These are phyloP conservation scores for Clytia hemisphaerica DNA, from an alignment of 30 jellyfish, hydroid and myxozoan species.

Conservation along the genomic window DNA sequence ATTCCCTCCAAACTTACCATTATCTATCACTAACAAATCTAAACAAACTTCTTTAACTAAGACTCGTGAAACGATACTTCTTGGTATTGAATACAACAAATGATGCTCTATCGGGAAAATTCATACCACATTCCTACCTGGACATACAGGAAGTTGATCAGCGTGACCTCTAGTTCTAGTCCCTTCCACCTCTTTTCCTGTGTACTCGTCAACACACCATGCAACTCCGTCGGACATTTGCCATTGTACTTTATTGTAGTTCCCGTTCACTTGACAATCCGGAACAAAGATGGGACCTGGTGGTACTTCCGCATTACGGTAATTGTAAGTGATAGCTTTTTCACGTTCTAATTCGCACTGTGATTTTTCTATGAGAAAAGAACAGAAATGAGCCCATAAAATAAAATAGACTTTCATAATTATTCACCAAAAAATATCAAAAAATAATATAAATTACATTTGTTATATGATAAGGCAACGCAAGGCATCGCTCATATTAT, in stretches of 20 bases:
- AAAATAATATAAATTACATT: too few relatives aligned
- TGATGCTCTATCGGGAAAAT: background rate
- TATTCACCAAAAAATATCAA: too few relatives aligned
- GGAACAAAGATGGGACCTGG: background rate
- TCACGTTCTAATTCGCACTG: constrained; percentile 10
- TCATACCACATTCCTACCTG: constrained; percentile 1
- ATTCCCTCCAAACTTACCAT: too few relatives aligned
- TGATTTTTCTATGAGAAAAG: background rate
- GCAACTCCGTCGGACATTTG: background rate
- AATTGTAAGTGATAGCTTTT: background rate
- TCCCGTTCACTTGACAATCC: constrained; percentile 7
- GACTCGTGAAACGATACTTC: background rate
- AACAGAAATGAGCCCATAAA: too few relatives aligned
- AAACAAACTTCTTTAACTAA: background rate
- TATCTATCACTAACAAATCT: too few relatives aligned
- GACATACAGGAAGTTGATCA: constrained; percentile 17
- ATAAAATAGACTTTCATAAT: too few relatives aligned
- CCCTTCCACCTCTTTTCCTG: constrained; percentile 12
- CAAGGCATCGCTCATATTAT: too few relatives aligned
- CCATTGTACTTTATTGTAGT: background rate
- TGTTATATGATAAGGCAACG: too few relatives aligned
- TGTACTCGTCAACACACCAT: constrained; percentile 14
- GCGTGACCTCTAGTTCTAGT: constrained; percentile 2
- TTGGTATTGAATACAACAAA: background rate
- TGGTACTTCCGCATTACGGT: constrained; percentile 3